Percentiles rank a stretch among this genome's conserved stretches.
Conservation (phyloP, 2,797 vertebrate genomes). For the Sciurus vulgaris region DNA sequence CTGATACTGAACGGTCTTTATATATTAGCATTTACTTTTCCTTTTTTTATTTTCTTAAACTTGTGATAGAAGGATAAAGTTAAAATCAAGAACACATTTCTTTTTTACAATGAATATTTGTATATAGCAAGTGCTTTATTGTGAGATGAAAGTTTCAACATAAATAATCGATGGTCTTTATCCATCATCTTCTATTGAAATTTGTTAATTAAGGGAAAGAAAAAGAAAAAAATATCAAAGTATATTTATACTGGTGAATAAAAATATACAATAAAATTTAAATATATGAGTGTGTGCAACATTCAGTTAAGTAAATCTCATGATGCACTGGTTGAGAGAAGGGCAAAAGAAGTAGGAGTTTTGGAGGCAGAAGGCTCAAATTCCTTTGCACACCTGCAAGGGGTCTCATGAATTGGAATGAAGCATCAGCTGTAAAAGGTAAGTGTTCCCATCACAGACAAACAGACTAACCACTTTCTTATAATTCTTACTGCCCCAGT, state of each 20-base stretch:
- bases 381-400: neutral
- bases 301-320: neutral
- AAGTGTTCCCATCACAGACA: neutral
- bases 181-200: neutral
- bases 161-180: neutral
- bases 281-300: neutral
- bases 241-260: neutral
- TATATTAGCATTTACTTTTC: neutral
- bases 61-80: neutral
- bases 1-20: neutral
- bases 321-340: neutral
- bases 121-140: neutral
- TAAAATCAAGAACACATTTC: neutral
- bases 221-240: neutral
- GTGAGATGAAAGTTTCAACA: neutral
- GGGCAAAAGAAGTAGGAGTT: neutral
- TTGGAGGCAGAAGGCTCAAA: neutral
- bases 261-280: neutral
- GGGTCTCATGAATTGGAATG: neutral
- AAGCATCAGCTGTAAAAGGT: neutral
- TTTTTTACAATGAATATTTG: neutral
- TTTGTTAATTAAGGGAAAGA: neutral
- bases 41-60: neutral
- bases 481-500: neutral
- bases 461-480: neutral